phyloP scores from a whole-genome alignment of 2,888 invertebrate genomes.

The Drosophila koepferae region DNA sequence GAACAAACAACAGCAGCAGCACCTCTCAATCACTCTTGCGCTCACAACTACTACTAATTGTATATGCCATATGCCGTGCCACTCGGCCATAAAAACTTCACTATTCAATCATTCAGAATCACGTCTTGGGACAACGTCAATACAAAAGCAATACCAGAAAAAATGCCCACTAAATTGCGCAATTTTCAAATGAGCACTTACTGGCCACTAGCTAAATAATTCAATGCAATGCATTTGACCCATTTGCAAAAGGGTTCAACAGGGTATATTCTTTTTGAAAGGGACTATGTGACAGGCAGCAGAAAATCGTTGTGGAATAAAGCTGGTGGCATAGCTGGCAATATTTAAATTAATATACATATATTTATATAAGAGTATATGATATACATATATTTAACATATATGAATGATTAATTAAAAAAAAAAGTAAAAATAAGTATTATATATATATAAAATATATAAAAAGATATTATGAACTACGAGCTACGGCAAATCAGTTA shows the following conservation, averaged over 20 bases:
- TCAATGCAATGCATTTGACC: neutral
- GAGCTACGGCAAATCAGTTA: no score
- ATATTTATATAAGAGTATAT: no score
- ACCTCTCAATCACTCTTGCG: constrained; percentile 9
- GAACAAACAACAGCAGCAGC: constrained; percentile 11
- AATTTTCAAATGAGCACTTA: constrained; percentile 9
- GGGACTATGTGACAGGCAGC: neutral
- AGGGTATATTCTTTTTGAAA: neutral
- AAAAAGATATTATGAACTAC: no score
- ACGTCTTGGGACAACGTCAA: constrained; percentile 16
- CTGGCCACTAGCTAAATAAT: neutral
- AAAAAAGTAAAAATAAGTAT: no score
- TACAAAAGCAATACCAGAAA: neutral
- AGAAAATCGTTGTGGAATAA: neutral
- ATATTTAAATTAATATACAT: no score
- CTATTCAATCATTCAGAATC: constrained; percentile 39
- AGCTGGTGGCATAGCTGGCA: no score
- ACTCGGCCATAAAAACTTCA: constrained; percentile 28
- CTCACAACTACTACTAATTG: neutral
- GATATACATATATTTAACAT: no score
- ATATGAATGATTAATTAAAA: no score
- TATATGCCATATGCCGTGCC: constrained; percentile 5
- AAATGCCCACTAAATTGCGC: constrained; percentile 60
- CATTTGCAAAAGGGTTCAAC: neutral
- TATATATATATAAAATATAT: no score